Evolutionary conservation across 2,888 invertebrate genomes (phyloP), one percentile per base, ranked within the genome.

Genomic region (Tanypteryx hageni): DNA sequence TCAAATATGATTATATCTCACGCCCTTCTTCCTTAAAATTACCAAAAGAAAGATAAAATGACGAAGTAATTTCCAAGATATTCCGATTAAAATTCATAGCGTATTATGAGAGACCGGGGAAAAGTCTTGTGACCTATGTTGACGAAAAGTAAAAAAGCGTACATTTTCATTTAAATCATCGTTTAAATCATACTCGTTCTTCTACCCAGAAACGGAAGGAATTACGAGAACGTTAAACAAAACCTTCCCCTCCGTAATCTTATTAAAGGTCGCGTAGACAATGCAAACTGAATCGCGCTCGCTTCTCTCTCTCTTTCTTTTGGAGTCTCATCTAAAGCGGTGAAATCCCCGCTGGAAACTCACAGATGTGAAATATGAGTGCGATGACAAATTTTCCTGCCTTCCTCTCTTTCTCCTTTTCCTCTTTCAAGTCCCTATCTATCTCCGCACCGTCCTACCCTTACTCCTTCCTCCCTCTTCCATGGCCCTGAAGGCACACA

Each of bases 301-400:
- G 56, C 18, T 18, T 56, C 82, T 16, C 27, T 18, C 27, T 18
- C 18, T 82, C 82, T 14, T 27, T 31, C 16, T 1, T 27, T 13
- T 18, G n/a, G 27, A 44, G 18, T 16, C 57, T 31, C 82, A 14
- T 16, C 16, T 44, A 57, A 18, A 83, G 18, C 56, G 57, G 44
- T 56, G 83, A 83, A 44, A 44, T 57, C 44, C 44, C 44, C 44
- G 5, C 44, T 44, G 44, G 44, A 44, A 44, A 18, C 56, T 57
- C 56, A 83, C 83, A 83, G 83, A 57, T 57, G 83, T 83, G 57
- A 83, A 56, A 56, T 56, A 83, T 83, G 83, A 9, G 56, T n/a
- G 56, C 16, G n/a, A 44, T 83, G n/a, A 9, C 83, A 57, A 57
- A 57, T 57, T 57, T 57, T 56, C 83, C 82, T 8, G 16, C 82